Conservation (phyloP, 2,113 vertebrate genomes). For the Chlorodrepanis virens region DNA sequence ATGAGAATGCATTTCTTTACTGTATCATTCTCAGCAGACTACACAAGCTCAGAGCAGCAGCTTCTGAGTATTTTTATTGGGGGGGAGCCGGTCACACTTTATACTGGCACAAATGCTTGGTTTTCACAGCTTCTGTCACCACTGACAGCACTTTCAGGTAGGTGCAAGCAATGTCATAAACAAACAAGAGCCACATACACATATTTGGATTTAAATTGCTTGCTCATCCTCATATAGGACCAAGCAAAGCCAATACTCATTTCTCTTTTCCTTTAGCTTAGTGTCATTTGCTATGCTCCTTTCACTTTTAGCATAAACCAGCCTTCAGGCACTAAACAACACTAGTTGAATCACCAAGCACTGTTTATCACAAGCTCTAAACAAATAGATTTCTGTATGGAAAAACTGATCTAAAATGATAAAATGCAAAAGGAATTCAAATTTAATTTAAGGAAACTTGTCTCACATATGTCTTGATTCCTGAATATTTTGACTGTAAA, state of each 20-base stretch:
- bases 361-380: neutral
- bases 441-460: neutral
- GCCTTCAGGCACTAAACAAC: neutral
- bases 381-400: neutral
- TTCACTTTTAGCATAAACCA: neutral
- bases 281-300: neutral
- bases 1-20: neutral
- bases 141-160: neutral
- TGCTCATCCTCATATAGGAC: neutral
- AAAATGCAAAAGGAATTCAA: neutral
- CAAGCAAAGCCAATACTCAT: neutral
- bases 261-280: neutral
- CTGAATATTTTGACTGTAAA: neutral
- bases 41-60: neutral
- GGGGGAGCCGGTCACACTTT: neutral
- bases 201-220: neutral
- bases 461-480: neutral
- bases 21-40: neutral
- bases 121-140: constrained; percentile 14
- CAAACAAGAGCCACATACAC: neutral
- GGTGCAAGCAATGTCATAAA: neutral
- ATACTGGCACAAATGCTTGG: neutral
- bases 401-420: neutral
- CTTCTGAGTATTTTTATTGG: neutral
- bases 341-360: neutral